A percentile compares a stretch with the other conserved stretches of the same genome.
Evolutionary conservation across 2,888 invertebrate species (phyloP).

Genomic region (Quadroppia sp.): DNA sequence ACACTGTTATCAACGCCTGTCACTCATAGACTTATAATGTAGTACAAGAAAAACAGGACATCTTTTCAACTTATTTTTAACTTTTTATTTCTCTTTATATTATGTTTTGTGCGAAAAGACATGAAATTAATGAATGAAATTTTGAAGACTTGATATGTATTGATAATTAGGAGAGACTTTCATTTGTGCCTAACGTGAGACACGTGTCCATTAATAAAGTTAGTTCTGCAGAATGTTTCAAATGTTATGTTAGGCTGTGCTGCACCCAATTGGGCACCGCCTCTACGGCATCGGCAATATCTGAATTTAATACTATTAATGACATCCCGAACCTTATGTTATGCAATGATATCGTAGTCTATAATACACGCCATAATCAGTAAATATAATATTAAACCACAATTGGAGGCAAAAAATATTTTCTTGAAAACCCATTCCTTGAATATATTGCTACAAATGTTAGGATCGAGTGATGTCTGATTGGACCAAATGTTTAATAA

Average conservation of each 20-base stretch:
- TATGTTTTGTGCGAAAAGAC: neutral
- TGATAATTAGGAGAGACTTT: neutral
- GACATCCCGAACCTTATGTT: constrained; percentile 13
- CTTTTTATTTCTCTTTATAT: neutral
- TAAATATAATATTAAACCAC: constrained; percentile 7
- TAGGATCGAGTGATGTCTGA: neutral
- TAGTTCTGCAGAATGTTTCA: constrained; percentile 1
- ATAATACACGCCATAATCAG: neutral
- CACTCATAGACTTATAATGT: neutral
- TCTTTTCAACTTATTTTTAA: neutral
- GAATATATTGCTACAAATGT: no score
- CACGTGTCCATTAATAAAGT: constrained; percentile 34
- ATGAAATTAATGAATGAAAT: constrained; percentile 13
- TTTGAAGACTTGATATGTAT: constrained; percentile 26
- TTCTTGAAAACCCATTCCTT: constrained; percentile 1
- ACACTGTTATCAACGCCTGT: constrained; percentile 33
- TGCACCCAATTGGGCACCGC: constrained; percentile 22
- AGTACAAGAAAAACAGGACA: constrained; percentile 1
- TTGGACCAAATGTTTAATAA: constrained; percentile 8
- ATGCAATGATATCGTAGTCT: neutral
- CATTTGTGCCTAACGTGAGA: constrained; percentile 21
- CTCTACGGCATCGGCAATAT: constrained; percentile 14
- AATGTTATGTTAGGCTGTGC: neutral
- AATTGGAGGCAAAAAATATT: constrained; percentile 17
- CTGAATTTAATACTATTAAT: constrained; percentile 29